Evolutionary conservation across 2,113 vertebrate species (phyloP), one percentile per base, ranked within the genome.

Genomic region (Laterallus jamaicensis): DNA sequence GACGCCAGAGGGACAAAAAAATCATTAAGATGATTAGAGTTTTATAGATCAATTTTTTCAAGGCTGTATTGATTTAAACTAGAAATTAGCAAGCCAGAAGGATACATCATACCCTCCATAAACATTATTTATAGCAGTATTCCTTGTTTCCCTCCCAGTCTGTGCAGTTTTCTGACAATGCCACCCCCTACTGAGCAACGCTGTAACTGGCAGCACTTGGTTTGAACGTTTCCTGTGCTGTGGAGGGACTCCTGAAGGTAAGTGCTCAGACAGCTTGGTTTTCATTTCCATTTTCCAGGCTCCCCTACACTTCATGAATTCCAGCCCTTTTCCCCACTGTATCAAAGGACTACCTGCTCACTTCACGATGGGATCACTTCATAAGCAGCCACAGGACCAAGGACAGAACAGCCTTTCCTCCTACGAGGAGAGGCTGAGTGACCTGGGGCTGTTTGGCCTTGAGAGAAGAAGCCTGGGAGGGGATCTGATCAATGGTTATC

Each of bases 51-150:
- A 52, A 32, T 78, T 92, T 88, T 92, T 92, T 88, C 54, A 86
- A 86, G 88, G 88, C 31, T 88, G 4, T 73, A 91, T 94, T 82
- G 92, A 94, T 93, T 91, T 82, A 74, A 86, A 84, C 39, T 37
- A 63, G 86, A 89, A 94, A 96, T 93, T 64, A 93, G 66, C 81
- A 94, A 88, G 66, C 26, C 39, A 60, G 66, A 54, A 67, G 73
- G 86, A 76, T 73, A 26, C 39, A 86, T 55, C 69, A 64, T 4
- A 55, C 49, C 44, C 70, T 85, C 89, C 82, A 74, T 40, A 79
- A 91, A 64, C 32, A 49, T 79, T 88, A 93, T 95, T 95, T 92
- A 91, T 71, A 82, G 81, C 74, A 78, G 68, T 16, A 44, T 54
- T 44, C 66, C 93, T 66, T 49, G 50, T 10, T 74, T 74, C 67